These are phyloP conservation scores for Chesias legatella DNA, from an alignment of 2,888 invertebrate genomes.

Conservation along the genomic window DNA sequence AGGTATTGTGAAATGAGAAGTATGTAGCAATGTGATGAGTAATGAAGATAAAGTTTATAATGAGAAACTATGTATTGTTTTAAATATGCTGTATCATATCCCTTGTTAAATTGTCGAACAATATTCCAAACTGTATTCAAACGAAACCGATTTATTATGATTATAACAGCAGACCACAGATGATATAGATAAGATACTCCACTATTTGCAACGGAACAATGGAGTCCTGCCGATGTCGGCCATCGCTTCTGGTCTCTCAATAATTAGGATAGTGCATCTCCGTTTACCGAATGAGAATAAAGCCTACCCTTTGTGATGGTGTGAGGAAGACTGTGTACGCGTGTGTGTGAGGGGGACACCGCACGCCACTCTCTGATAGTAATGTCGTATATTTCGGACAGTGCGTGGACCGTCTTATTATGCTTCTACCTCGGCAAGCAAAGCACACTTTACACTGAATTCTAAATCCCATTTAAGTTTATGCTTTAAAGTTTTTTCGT, in stretches of 20 bases:
- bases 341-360: conserved; percentile 40
- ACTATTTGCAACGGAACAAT: conserved; percentile 43
- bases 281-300: conserved; percentile 73
- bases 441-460: not conserved
- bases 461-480: no score
- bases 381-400: conserved; percentile 65
- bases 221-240: conserved; percentile 38
- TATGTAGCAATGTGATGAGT: no score
- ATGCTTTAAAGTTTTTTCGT: no score
- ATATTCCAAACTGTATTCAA: conserved; percentile 18
- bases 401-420: conserved; percentile 60
- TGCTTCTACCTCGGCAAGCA: conserved; percentile 30
- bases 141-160: conserved; percentile 29
- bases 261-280: conserved; percentile 85
- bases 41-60: no score
- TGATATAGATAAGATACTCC: conserved; percentile 23
- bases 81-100: conserved; percentile 11
- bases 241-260: conserved; percentile 60
- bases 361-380: conserved; percentile 62
- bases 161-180: conserved; percentile 22
- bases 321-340: conserved; percentile 45
- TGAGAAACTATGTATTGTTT: conserved; percentile 3
- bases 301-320: conserved; percentile 65
- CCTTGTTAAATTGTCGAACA: conserved; percentile 7
- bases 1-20: no score